Evolutionary conservation across 2,113 vertebrate genomes (phyloP), one percentile per base, ranked within the genome.

Genomic region (Myocastor coypus): DNA sequence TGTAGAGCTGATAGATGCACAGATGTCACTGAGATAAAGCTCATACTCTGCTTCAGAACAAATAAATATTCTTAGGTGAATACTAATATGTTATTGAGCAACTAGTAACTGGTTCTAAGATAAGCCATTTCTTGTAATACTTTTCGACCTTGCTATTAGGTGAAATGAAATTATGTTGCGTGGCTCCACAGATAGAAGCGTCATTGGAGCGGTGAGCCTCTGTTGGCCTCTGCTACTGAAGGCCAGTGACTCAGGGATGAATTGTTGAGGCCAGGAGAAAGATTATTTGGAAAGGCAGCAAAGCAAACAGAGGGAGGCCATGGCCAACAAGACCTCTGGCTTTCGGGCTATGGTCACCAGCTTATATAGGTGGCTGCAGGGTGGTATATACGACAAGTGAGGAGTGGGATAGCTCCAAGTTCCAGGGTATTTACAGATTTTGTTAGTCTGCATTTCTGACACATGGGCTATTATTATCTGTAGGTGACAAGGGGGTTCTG

Each of bases 21-120:
- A 91, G 64, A 59, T 97, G 63, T 64, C 50, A 26, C 85, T 97
- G 83, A 94, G 71, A 87, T 94, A 59, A 81, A 42, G 57, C 97
- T 73, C 52, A 83, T 69, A 57, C 66, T 71, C 34, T 92, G 11
- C 28, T 95, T 95, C 59, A 83, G 87, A 92, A 32, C 64, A 96
- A 68, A 89, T 94, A 97, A 68, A 89, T 94, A 24, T 14, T 6
- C 66, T 59, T 84, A 83, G 89, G 69, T 83, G 32, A 89, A 96
- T 95, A 94, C 77, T 4, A 93, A 63, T 0, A 0, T 85, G 68
- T 97, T 89, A 75, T 92, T 96, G 68, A 95, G 40, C 34, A 95
- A 83, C 32, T 90, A 87, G n/a, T 64, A 95, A 17, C 30, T 94
- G 55, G 75, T 96, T 96, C 57, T 66, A 84, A 94, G 85, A 7